phyloP scores from a whole-genome alignment of 1,140 invertebrate species.

The Potamilus streckersoni region DNA sequence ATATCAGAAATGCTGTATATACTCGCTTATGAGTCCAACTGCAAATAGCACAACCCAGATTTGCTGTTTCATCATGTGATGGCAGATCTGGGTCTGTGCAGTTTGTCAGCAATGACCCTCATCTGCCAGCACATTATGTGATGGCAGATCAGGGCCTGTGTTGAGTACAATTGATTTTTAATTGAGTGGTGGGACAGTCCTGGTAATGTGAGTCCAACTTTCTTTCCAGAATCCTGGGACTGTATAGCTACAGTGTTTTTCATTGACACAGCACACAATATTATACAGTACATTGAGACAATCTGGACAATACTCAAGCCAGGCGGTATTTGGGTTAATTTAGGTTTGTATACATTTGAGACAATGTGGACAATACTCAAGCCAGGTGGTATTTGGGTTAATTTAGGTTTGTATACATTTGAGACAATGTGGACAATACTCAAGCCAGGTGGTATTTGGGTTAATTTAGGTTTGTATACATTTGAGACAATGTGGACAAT shows the following conservation, averaged over 20 bases:
- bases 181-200: no score
- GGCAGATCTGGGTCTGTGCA: no score
- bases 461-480: not conserved
- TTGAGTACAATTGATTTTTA: no score
- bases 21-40: no score
- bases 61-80: no score
- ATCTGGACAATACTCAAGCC: conserved; percentile 93
- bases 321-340: conserved; percentile 73
- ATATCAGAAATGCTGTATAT: no score
- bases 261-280: conserved; percentile 97
- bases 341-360: conserved; percentile 75
- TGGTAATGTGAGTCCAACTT: not conserved
- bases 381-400: conserved; percentile 70
- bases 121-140: no score
- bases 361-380: conserved; percentile 92
- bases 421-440: conserved; percentile 81
- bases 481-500: conserved; percentile 94
- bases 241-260: conserved; percentile 98
- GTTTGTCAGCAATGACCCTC: no score
- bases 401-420: conserved; percentile 64
- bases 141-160: no score
- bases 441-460: not conserved
- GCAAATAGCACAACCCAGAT: no score
- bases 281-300: conserved; percentile 93
- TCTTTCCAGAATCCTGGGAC: conserved; percentile 80